Evolutionary conservation across 2,888 invertebrate species (phyloP).

Genomic region (Scaptomyza tumidula): DNA sequence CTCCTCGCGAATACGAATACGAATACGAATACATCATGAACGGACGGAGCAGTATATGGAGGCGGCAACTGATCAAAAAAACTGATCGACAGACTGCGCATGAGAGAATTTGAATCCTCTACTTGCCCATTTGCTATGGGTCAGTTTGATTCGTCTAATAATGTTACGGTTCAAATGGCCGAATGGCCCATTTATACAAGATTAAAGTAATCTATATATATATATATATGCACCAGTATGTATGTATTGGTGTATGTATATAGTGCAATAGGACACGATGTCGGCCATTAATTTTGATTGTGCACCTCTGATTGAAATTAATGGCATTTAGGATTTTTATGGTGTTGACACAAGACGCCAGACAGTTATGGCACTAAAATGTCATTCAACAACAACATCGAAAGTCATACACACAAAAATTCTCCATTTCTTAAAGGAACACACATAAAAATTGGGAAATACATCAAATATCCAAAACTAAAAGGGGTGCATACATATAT

Average conservation of each 20-base stretch:
- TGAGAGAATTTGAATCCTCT: slow-evolving; percentile 1
- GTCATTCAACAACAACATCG: slow-evolving; percentile 20
- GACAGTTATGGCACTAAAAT: slow-evolving; percentile 36
- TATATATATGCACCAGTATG: not conserved
- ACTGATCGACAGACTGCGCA: slow-evolving; percentile 15
- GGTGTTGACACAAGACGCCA: slow-evolving; percentile 49
- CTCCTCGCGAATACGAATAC: slow-evolving; percentile 26
- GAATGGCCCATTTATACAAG: slow-evolving; percentile 39
- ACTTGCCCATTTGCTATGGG: slow-evolving; percentile 42
- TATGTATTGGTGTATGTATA: slow-evolving; percentile 4
- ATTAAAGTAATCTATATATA: not conserved
- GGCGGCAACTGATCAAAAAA: not conserved
- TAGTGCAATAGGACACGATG: slow-evolving; percentile 51
- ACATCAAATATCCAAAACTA: not conserved
- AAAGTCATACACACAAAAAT: not conserved
- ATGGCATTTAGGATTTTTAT: slow-evolving; percentile 54
- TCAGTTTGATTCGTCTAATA: slow-evolving; percentile 44
- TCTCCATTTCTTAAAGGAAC: not conserved
- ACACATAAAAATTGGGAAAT: not conserved
- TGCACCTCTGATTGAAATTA: slow-evolving; percentile 59
- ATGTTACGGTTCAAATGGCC: slow-evolving; percentile 42
- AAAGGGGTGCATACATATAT: slow-evolving; percentile 1
- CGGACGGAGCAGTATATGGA: no score
- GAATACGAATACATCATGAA: not conserved
- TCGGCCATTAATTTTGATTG: slow-evolving; percentile 49